phyloP scores from a whole-genome alignment of 2,888 invertebrate species.

The Sialis lutaria region DNA sequence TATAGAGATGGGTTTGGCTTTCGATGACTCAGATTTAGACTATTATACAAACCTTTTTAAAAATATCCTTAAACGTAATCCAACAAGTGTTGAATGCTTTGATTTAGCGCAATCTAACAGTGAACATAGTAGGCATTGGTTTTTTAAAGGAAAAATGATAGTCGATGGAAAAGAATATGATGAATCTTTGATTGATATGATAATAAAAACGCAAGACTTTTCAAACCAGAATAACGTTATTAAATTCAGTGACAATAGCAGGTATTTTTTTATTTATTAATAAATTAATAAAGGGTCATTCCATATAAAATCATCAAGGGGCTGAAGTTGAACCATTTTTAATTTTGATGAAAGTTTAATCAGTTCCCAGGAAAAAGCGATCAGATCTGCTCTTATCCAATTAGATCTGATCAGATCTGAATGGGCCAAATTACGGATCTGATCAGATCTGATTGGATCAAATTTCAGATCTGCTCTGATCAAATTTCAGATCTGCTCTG shows the following conservation, averaged over 20 bases:
- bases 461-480: no score
- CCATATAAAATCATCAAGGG: no score
- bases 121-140: conserved; percentile 98
- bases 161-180: conserved; percentile 62
- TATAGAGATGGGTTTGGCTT: conserved; percentile 53
- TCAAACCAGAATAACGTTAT: conserved; percentile 91
- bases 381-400: no score
- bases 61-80: conserved; percentile 70
- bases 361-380: no score
- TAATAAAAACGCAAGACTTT: conserved; percentile 70
- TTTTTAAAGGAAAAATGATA: conserved; percentile 82
- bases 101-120: conserved; percentile 97
- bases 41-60: conserved; percentile 79
- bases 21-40: conserved; percentile 83
- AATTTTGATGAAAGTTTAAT: no score
- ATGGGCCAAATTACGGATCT: no score
- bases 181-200: conserved; percentile 82
- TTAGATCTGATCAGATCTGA: no score
- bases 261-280: conserved; percentile 28
- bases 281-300: neutral
- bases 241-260: conserved; percentile 94
- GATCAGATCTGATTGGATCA: no score
- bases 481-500: no score
- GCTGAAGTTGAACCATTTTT: no score
- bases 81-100: conserved; percentile 94